Percentiles rank a stretch among this genome's conserved stretches.
These are phyloP conservation scores for Calameuta filiformis DNA, from an alignment of 2,888 invertebrate species.

Conservation along the genomic window DNA sequence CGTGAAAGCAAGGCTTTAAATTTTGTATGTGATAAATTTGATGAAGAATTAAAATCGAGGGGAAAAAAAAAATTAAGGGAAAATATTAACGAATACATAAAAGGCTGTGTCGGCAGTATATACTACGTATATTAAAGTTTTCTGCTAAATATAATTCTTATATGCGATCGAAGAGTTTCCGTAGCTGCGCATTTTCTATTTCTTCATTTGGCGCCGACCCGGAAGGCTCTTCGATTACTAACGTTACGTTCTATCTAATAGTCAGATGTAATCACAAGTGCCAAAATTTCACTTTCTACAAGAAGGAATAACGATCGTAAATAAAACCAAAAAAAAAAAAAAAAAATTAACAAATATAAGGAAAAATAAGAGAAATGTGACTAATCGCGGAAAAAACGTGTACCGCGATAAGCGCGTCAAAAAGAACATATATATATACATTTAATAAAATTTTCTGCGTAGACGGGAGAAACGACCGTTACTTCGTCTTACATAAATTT, in stretches of 20 bases:
- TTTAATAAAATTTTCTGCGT: no score
- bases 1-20: neutral
- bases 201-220: conserved; percentile 14
- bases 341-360: neutral
- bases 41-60: neutral
- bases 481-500: neutral
- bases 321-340: neutral
- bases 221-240: neutral
- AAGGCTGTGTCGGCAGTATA: conserved; percentile 39
- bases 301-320: neutral
- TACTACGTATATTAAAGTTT: conserved; percentile 9
- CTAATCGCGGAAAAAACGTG: no score
- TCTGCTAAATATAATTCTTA: conserved; percentile 16
- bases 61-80: neutral
- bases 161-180: conserved; percentile 11
- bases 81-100: conserved; percentile 14
- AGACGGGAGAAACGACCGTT: no score
- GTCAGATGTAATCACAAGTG: conserved; percentile 18
- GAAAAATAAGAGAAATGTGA: no score
- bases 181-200: conserved; percentile 11
- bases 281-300: conserved; percentile 22
- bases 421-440: no score
- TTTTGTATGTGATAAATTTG: neutral
- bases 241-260: conserved; percentile 3
- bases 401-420: no score